These are phyloP conservation scores for Synergus japonicus DNA, from an alignment of 2,888 invertebrate genomes.

Conservation along the genomic window DNA sequence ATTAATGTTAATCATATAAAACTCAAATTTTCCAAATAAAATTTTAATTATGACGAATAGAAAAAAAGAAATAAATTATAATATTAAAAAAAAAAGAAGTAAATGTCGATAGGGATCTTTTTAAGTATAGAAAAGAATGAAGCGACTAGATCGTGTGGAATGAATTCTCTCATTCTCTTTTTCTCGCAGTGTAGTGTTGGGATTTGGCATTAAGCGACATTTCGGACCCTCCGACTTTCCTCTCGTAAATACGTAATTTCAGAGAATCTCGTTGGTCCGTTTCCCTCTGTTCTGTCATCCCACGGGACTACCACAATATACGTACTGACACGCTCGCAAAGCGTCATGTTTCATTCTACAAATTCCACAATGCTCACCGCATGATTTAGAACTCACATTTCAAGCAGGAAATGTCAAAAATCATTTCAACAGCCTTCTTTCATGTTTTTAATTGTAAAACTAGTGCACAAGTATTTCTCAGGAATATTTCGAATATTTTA, in stretches of 20 bases:
- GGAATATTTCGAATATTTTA: too few species aligned
- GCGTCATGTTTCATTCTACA: constrained; percentile 52
- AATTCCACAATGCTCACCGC: constrained; percentile 53
- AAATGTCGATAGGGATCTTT: constrained; percentile 21
- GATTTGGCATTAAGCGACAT: constrained; percentile 67
- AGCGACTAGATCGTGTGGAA: constrained; percentile 52
- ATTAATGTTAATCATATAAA: too few species aligned
- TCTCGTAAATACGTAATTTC: constrained; percentile 71
- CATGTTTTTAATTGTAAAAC: not conserved
- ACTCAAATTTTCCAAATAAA: too few species aligned
- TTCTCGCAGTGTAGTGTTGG: constrained; percentile 41
- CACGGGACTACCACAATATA: constrained; percentile 50
- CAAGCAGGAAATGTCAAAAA: not conserved
- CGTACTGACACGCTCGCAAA: constrained; percentile 46
- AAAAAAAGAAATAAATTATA: too few species aligned
- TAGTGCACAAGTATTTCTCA: too few species aligned
- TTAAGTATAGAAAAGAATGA: constrained; percentile 13
- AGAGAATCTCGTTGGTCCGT: constrained; percentile 62
- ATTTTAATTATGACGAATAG: too few species aligned
- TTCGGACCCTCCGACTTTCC: constrained; percentile 64
- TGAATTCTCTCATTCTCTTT: constrained; percentile 42
- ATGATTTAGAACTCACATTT: constrained; percentile 45
- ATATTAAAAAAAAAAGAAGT: too few species aligned
- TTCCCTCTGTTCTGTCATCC: constrained; percentile 47
- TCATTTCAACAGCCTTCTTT: too few species aligned